Percentiles rank a stretch among this genome's conserved stretches.
phyloP scores from a whole-genome alignment of 2,888 invertebrate genomes.

The Neocrepidodera transversa region DNA sequence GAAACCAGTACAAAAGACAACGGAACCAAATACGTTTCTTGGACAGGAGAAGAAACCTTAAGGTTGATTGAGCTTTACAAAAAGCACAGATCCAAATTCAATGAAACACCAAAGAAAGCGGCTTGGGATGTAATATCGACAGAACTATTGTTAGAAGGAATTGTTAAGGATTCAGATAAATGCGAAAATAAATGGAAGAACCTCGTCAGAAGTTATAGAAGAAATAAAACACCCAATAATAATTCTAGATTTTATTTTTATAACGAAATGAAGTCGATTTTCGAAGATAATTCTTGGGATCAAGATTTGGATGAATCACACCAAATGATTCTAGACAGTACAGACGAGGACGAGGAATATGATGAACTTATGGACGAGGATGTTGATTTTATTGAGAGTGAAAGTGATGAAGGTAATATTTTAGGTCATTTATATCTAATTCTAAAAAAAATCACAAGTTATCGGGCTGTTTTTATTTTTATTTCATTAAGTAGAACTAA shows the following conservation, averaged over 20 bases:
- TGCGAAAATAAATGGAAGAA: slow-evolving; percentile 28
- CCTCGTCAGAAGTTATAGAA: slow-evolving; percentile 15
- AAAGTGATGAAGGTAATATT: not conserved
- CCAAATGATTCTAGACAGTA: not conserved
- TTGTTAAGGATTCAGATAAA: slow-evolving; percentile 15
- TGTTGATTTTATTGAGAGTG: not conserved
- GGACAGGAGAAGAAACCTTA: slow-evolving; percentile 24
- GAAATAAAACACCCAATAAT: not conserved
- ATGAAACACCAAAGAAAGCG: not conserved
- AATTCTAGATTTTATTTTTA: not conserved
- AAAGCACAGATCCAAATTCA: slow-evolving; percentile 20
- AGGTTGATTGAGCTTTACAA: slow-evolving; percentile 23
- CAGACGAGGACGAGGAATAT: not conserved
- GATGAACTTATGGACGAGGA: not conserved
- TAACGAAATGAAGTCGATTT: slow-evolving; percentile 6
- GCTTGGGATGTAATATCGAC: slow-evolving; percentile 6
- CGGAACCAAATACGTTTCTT: slow-evolving; percentile 3
- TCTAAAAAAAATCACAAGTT: too few relatives aligned
- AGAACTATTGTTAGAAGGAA: slow-evolving; percentile 5
- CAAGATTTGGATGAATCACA: not conserved
- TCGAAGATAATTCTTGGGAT: not conserved
- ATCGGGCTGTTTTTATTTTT: too few relatives aligned
- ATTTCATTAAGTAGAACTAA: too few relatives aligned
- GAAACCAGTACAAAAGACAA: not conserved
- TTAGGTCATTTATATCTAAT: too few relatives aligned